Conservation (phyloP, 2,888 invertebrate species). For the Phania funesta region DNA sequence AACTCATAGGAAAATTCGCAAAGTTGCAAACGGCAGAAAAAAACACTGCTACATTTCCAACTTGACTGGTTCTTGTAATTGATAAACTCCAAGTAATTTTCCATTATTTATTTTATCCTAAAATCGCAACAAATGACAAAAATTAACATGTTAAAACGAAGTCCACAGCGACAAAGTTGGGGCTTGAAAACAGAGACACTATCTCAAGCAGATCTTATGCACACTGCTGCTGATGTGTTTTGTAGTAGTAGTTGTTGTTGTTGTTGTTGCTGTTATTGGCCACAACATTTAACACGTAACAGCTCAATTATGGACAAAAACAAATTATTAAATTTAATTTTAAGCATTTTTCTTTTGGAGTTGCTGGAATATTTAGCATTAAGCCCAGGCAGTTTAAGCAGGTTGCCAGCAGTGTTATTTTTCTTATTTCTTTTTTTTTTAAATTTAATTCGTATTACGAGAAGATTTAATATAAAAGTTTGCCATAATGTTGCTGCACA, state of each 20-base stretch:
- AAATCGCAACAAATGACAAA: constrained; percentile 58
- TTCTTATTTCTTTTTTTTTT: not conserved
- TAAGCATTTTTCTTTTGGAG: constrained; percentile 45
- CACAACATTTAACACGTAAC: constrained; percentile 59
- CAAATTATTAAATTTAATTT: constrained; percentile 68
- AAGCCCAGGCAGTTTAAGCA: constrained; percentile 25
- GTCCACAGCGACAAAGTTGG: constrained; percentile 21
- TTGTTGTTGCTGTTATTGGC: constrained; percentile 14
- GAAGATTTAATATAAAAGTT: constrained; percentile 62
- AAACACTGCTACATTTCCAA: not conserved
- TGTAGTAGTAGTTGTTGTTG: constrained; percentile 8
- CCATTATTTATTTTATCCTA: constrained; percentile 46
- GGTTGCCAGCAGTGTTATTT: constrained; percentile 36
- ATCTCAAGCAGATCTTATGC: not conserved
- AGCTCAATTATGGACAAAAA: constrained; percentile 65
- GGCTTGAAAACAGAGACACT: constrained; percentile 27
- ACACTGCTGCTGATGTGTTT: too few relatives aligned
- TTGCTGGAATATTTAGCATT: constrained; percentile 29
- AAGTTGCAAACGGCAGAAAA: too few relatives aligned
- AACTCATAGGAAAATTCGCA: too few relatives aligned
- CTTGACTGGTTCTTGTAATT: constrained; percentile 13
- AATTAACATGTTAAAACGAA: constrained; percentile 51
- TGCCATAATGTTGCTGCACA: constrained; percentile 41
- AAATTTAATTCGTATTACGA: constrained; percentile 57
- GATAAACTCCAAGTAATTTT: constrained; percentile 36